A percentile compares a stretch with the other conserved stretches of the same genome.
Evolutionary conservation across 2,113 vertebrate genomes (phyloP).

Genomic region (Dendropsophus ebraccatus): DNA sequence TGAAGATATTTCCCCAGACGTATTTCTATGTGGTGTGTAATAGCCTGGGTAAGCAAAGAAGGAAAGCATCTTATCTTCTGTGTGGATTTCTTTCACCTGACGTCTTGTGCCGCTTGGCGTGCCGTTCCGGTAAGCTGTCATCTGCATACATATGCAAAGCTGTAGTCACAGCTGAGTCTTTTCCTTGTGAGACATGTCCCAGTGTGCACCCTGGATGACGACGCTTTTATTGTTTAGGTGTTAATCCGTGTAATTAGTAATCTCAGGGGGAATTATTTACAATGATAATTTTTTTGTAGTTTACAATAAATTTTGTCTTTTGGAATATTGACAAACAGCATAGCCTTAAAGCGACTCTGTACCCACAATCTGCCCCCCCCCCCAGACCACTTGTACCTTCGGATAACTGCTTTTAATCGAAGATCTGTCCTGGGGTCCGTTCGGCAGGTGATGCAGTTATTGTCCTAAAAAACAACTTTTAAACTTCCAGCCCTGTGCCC

Average conservation of each 20-base stretch:
- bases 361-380: too few species aligned
- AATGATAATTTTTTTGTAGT: not conserved
- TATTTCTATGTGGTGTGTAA: slow-evolving; percentile 57
- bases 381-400: too few species aligned
- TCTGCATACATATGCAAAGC: slow-evolving; percentile 30
- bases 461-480: too few species aligned
- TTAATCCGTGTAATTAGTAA: slow-evolving; percentile 30
- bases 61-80: slow-evolving; percentile 52
- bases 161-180: not conserved
- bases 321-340: too few species aligned
- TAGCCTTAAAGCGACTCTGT: too few species aligned
- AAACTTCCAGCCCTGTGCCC: too few species aligned
- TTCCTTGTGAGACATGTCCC: not conserved
- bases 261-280: not conserved
- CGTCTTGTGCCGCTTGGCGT: not conserved
- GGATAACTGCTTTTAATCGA: too few species aligned
- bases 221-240: slow-evolving; percentile 9
- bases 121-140: not conserved
- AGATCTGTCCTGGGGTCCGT: too few species aligned
- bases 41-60: slow-evolving; percentile 51
- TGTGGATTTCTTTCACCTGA: slow-evolving; percentile 47
- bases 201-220: not conserved
- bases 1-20: slow-evolving; percentile 59
- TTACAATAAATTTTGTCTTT: not conserved
- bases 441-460: too few species aligned